Evolutionary conservation across 2,888 invertebrate genomes (phyloP), one percentile per base, ranked within the genome.

Genomic region (Scaptomyza polygonia): DNA sequence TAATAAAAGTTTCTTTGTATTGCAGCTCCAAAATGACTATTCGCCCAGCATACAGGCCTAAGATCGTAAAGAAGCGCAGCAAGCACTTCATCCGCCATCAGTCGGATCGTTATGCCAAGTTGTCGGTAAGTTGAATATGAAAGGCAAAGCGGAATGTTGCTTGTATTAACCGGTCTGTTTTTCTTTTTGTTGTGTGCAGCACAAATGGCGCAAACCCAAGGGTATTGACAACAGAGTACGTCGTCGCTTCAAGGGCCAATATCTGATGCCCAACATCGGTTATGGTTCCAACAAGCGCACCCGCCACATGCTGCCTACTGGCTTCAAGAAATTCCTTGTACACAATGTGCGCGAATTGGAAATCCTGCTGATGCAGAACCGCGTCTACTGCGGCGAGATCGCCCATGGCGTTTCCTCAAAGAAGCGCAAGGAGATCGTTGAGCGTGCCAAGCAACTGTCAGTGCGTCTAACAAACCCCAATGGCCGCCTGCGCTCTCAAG

Each of bases 141-240:
- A 16, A 9, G 8, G 0, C 21, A 54, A 54, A 14, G 7, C 3
- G n/a, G 36, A 27, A 14, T 2, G 29, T 45, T 12, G 21, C 14
- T 12, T 16, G 5, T 18, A 29, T n/a, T 72, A 66, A 72, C 21
- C 11, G 18, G 9, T 18, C 5, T 12, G 3, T 8, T 18, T 30
- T 18, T 36, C 2, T 25, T n/a, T 54, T 67, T 70, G 91, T 92
- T 21, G 25, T 34, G 4, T 57, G 16, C 88, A 97, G 97, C 94
- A 96, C 84, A 98, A 97, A 95, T 99, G 99, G 99, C 96, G 99
- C 92, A 99, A 99, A 93, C 99, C 99, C 18, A 99, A 99, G 93
- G 99, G 99, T 97, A 99, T 99, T 93, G 99, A 99, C 93, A 99
- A 99, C 95, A 95, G 99, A 93, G 99, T 99, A 49, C 96, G 99